Evolutionary conservation across 2,113 vertebrate genomes (phyloP), one percentile per base, ranked within the genome.

Genomic region (Raja brachyura): DNA sequence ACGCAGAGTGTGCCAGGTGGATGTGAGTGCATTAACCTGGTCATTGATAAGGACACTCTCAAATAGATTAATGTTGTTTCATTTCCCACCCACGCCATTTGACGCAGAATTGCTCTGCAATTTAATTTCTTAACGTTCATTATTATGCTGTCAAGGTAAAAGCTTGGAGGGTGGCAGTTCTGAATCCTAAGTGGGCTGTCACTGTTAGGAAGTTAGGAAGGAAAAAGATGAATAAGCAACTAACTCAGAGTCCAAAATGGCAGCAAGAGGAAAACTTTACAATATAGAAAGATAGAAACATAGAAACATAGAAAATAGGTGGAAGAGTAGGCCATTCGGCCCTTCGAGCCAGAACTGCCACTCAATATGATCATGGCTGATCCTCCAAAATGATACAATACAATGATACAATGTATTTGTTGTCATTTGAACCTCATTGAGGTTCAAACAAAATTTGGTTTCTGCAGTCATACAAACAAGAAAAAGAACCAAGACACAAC

Each of bases 41-140:
- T 86, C 54, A 28, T 86, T 86, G 25, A 61, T 86, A 86, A 86
- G 25, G 81, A 28, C 28, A 61, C 81, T n/a, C 56, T 61, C 28
- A 86, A 61, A 86, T n/a, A 28, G 81, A 86, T 86, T n/a, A 56
- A 56, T 61, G 28, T 61, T 28, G 81, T 59, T 86, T 90, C 63
- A 68, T 18, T 70, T 70, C 16, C 66, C 88, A 48, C 63, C 88
- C n/a, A 70, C 33, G 39, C 88, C 1, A 70, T 90, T 22, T 70
- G n/a, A 90, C 33, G 88, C 28, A n/a, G 70, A n/a, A 39, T 33
- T 90, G 63, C 88, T 90, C 6, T 39, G 31, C 88, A 66, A 70
- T 66, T 90, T 90, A 70, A 68, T 70, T 90, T 31, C 61, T 90
- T 90, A 22, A 31, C 88, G 33, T 70, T 70, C 66, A 70, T 90